These are phyloP conservation scores for Nestor notabilis DNA, from an alignment of 2,113 vertebrate species.

Conservation along the genomic window DNA sequence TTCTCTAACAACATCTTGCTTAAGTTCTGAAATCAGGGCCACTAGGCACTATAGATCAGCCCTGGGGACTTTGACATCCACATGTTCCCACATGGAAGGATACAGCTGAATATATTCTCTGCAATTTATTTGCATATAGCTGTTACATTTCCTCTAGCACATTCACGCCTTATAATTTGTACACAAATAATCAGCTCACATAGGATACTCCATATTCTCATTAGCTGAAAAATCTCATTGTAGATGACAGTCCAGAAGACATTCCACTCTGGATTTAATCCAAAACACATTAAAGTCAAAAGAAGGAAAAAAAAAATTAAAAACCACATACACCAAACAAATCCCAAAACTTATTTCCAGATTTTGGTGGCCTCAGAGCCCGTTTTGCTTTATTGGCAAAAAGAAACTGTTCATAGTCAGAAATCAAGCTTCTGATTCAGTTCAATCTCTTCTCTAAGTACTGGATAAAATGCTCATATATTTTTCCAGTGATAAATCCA, in stretches of 20 bases:
- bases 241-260: neutral
- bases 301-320: neutral
- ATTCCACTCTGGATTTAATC: neutral
- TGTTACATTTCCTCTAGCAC: neutral
- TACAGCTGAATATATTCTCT: neutral
- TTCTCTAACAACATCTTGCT: neutral
- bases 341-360: neutral
- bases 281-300: neutral
- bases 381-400: neutral
- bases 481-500: constrained; percentile 68
- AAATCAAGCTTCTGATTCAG: constrained; percentile 73
- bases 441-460: constrained; percentile 66
- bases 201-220: neutral
- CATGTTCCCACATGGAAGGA: neutral
- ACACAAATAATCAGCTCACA: neutral
- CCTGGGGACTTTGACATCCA: neutral
- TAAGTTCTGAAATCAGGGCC: neutral
- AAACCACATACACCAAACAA: too few relatives aligned
- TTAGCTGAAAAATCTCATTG: neutral
- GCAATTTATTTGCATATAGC: neutral
- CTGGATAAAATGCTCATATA: constrained; percentile 74
- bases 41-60: neutral
- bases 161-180: neutral
- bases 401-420: constrained; percentile 56
- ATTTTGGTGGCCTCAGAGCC: neutral